These are phyloP conservation scores for Heteractis magnifica DNA, from an alignment of 92 coral and sea anemone species.

Conservation along the genomic window DNA sequence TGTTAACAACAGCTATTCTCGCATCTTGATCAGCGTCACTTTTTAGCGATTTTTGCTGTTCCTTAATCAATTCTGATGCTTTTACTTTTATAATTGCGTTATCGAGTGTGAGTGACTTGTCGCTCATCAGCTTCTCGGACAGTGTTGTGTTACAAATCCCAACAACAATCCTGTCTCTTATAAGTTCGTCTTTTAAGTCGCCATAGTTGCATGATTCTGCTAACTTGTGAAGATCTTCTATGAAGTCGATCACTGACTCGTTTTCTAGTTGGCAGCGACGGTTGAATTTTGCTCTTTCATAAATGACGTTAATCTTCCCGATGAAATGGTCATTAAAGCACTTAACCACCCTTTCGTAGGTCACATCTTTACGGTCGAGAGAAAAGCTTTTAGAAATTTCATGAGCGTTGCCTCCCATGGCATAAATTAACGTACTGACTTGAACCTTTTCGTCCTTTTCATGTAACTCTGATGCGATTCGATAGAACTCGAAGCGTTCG, in stretches of 20 bases:
- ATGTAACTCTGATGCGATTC: constrained; percentile 11
- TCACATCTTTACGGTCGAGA: background rate
- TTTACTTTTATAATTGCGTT: background rate
- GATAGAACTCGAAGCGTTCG: constrained; percentile 34
- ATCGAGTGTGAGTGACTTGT: too few relatives aligned
- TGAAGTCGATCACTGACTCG: background rate
- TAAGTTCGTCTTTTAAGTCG: background rate
- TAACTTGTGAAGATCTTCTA: background rate
- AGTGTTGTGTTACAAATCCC: background rate
- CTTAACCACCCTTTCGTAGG: background rate
- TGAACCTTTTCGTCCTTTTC: constrained; percentile 7
- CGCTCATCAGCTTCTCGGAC: background rate
- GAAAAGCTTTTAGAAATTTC: background rate
- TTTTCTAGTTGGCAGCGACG: constrained; percentile 1
- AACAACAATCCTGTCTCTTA: constrained; percentile 4
- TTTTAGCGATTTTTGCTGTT: too few relatives aligned
- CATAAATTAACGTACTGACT: background rate
- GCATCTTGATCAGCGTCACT: too few relatives aligned
- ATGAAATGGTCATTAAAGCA: constrained; percentile 6
- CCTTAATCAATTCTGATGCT: background rate
- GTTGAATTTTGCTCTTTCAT: constrained; percentile 9
- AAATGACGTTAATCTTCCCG: background rate
- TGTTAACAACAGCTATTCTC: too few relatives aligned
- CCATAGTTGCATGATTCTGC: background rate
- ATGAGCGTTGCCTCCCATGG: constrained; percentile 3